phyloP scores from a whole-genome alignment of 2,797 vertebrate genomes.

The Odontamblyopus lacepedii region DNA sequence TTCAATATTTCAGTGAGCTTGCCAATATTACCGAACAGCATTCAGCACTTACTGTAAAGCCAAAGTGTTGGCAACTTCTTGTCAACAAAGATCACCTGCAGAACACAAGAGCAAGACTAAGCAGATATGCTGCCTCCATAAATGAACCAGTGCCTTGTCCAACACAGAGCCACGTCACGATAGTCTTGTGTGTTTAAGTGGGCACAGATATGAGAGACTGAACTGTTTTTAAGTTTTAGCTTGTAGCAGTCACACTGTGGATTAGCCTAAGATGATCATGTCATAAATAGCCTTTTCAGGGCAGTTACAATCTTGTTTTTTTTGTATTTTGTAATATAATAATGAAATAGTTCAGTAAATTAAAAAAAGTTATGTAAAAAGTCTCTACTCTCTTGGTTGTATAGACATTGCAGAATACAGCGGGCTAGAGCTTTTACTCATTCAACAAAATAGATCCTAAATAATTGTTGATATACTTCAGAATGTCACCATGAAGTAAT shows the following conservation, averaged over 20 bases:
- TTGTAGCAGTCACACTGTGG: slow-evolving; percentile 42
- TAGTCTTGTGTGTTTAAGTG: slow-evolving; percentile 20
- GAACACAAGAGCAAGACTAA: slow-evolving; percentile 41
- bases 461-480: slow-evolving; percentile 12
- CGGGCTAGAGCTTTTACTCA: slow-evolving; percentile 42
- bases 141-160: slow-evolving; percentile 69
- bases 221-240: slow-evolving; percentile 29
- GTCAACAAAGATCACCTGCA: slow-evolving; percentile 41
- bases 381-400: slow-evolving; percentile 42
- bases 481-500: slow-evolving; percentile 10
- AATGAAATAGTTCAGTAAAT: slow-evolving; percentile 44
- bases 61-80: slow-evolving; percentile 56
- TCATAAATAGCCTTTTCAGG: slow-evolving; percentile 28
- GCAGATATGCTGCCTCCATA: slow-evolving; percentile 60
- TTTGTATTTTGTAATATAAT: slow-evolving; percentile 64
- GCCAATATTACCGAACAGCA: slow-evolving; percentile 48
- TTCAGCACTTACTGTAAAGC: slow-evolving; percentile 57
- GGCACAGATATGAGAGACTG: background rate
- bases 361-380: slow-evolving; percentile 18
- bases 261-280: slow-evolving; percentile 25
- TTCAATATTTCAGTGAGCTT: background rate
- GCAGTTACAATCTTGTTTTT: slow-evolving; percentile 34
- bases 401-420: slow-evolving; percentile 47
- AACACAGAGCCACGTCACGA: slow-evolving; percentile 56
- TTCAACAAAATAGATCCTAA: slow-evolving; percentile 18